Evolutionary conservation across 2,888 invertebrate species (phyloP), one percentile per base, ranked within the genome.

Genomic region (Drosophila koepferae): DNA sequence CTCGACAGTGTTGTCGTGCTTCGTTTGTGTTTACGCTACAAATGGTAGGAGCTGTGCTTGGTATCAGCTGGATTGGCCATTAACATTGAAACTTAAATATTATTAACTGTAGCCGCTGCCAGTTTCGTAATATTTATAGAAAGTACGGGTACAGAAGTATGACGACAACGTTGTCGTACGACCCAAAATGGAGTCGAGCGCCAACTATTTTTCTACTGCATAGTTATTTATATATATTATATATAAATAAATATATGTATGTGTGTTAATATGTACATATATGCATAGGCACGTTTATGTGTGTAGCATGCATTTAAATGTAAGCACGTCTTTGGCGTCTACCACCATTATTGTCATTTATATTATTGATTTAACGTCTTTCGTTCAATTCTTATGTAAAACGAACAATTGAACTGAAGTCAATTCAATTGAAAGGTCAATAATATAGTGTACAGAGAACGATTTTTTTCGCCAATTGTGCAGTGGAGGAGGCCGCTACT

Each of bases 401-500:
- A 18, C 43, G 23, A 55, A 38, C 28, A 38, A 55, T 63, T 69
- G 41, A n/a, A 8, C 34, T 54, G 41, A 10, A 53, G 8, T 20
- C 75, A 75, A 68, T 65, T 75, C 55, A 79, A 51, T 77, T 58
- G 44, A 78, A 69, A 88, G 89, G 83, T 84, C 89, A 69, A 72
- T 51, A 55, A 63, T 61, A 40, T 38, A 64, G 63, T 60, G 64
- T 31, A 60, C 36, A 41, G 56, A 72, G 40, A 65, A 64, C 63
- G 64, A 78, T 86, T 84, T 82, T 78, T 80, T 84, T 87, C 72
- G 77, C 71, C 66, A 71, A 80, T 74, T 75, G 31, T 55, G 53
- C 49, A 46, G 23, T 36, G 54, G 4, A 58, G 40, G 51, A 53
- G 49, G 34, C 54, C 53, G 43, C 8, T 34, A n/a, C 5, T 40